Conservation (phyloP, 92 coral and sea anemone genomes). For the Siderastrea radians region DNA sequence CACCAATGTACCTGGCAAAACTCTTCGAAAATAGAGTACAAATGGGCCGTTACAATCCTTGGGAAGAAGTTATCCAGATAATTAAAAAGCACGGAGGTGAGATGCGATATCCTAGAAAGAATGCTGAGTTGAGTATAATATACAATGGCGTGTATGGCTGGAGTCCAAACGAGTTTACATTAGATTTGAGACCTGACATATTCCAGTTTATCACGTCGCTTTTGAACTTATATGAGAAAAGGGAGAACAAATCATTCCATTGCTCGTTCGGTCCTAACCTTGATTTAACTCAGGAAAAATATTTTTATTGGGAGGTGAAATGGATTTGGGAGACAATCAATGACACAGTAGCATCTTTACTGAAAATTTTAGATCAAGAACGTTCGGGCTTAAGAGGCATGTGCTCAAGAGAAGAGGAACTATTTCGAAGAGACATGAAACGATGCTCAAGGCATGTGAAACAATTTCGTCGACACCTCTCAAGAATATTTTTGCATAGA, state of each 20-base stretch:
- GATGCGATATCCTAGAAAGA: slow-evolving; percentile 46
- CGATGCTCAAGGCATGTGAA: background rate
- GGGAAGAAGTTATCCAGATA: slow-evolving; percentile 36
- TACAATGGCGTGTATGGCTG: slow-evolving; percentile 23
- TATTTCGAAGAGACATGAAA: background rate
- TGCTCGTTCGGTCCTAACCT: background rate
- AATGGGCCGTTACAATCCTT: slow-evolving; percentile 22
- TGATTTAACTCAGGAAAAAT: background rate
- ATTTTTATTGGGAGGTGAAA: background rate
- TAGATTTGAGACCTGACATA: slow-evolving; percentile 11
- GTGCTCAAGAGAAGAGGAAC: background rate
- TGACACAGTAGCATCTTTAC: background rate
- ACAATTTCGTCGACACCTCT: background rate
- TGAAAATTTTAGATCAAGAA: background rate
- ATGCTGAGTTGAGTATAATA: slow-evolving; percentile 51
- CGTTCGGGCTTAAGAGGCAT: background rate
- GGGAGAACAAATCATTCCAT: background rate
- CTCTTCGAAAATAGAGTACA: slow-evolving; percentile 21
- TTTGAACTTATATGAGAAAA: background rate
- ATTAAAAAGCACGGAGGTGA: slow-evolving; percentile 44
- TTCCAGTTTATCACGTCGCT: background rate
- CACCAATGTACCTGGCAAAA: slow-evolving; percentile 75
- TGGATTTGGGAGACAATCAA: background rate
- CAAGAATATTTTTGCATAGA: background rate
- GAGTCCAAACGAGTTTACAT: slow-evolving; percentile 1